Base-by-base conservation (phyloP, 2,797 vertebrate genomes). In the Mareca penelope region DNA sequence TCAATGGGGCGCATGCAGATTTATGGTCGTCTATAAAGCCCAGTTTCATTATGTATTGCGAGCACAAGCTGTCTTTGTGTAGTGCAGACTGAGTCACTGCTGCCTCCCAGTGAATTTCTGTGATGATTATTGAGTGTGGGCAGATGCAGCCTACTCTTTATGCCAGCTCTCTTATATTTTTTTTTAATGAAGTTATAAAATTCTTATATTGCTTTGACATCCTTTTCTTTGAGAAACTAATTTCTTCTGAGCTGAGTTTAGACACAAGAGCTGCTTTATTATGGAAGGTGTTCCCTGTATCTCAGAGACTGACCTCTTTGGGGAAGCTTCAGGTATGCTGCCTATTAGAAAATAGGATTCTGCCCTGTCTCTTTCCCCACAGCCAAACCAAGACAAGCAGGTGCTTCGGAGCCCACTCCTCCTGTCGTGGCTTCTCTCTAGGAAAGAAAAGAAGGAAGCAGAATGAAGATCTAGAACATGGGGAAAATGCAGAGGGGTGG, bases 21-120 rank as follows among this genome's bases (percentile, higher is more conserved):
- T 33, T 55, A 15, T 60, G 77, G 15, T 15, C 85, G 56, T 64
- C 64, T 68, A 56, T 64, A 31, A 29, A 90, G 90, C 93, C 69
- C 26, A 3, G 28, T 35, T 91, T 63, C 85, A 6, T 65, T 72
- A 33, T 13, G 37, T 28, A 1, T 42, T 46, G 4, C 72, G 67
- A 95, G 61, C 71, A 48, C 22, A 42, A 33, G 60, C 59, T 80
- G 71, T 37, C 64, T 95, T 65, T 76, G 70, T 79, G 42, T 76
- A 33, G 92, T 44, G 76, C 91, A 93, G 96, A 46, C 90, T 96
- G 94, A 96, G 88, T 96, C 90, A 95, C 52, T 35, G 39, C 87
- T 91, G 93, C 91, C 80, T 96, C 93, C 80, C 87, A 23, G 95
- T 88, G 85, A 96, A 84, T 93, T 94, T 81, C 1, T 17, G 91